Base-by-base conservation (phyloP, 2,113 vertebrate species). In the Elanoides forficatus region DNA sequence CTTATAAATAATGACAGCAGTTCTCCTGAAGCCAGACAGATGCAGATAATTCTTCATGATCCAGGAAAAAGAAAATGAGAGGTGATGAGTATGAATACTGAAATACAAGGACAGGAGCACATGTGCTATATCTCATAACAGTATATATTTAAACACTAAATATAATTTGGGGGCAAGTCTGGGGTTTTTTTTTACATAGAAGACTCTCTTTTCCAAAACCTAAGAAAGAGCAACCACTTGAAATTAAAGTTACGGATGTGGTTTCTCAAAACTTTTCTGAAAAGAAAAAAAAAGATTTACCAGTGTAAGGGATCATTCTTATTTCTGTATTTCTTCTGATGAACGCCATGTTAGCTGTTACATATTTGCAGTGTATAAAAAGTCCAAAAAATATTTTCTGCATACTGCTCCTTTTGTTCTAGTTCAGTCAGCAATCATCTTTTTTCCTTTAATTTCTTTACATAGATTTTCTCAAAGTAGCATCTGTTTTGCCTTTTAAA, bases 401-500 rank as follows among this genome's bases (percentile, higher is more conserved):
- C 73, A 42, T 38, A 59, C 11, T 63, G 43, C 56, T 85, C 42
- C 19, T 87, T 95, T 95, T 79, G 53, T 85, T 95, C 73, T 72
- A 60, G 22, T 89, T 85, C 50, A 82, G 66, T 71, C 70, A 80
- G 73, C 17, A 89, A 62, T 66, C 48, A 66, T 53, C 18, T 32
- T 65, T 60, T 94, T 72, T 79, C 58, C 58, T 89, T 85, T 82
- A 80, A 85, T 87, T 87, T 72, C 76, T 93, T 91, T 76, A 80
- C 84, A 81, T 38, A 90, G 74, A 73, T 97, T 95, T 95, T 95
- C 83, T 94, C 86, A 62, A 88, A 93, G 76, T 91, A 76, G 81
- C 91, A 93, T 95, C 94, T 97, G 94, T 58, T 95, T 95, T 86
- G 95, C 58, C 91, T 91, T 95, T 97, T 95, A 93, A 88, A 95